These are phyloP conservation scores for Oligia latruncula DNA, from an alignment of 2,888 invertebrate species.

Conservation along the genomic window DNA sequence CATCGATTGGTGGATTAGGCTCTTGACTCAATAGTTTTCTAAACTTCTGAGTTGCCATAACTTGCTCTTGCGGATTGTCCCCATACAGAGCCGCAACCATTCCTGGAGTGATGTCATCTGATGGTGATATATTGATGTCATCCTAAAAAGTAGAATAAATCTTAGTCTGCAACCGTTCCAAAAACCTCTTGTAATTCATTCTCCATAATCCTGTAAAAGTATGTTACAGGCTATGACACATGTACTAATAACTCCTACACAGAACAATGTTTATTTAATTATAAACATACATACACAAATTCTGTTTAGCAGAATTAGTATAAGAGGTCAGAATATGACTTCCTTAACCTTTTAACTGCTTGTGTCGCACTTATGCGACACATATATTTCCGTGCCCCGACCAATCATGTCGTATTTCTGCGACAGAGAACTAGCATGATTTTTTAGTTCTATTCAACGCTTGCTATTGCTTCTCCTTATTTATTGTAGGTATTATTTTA, in stretches of 20 bases:
- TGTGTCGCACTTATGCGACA: too few species aligned
- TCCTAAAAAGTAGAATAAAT: constrained; percentile 79
- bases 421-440: too few species aligned
- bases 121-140: constrained; percentile 81
- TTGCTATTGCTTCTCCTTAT: too few species aligned
- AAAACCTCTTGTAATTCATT: not conserved
- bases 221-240: not conserved
- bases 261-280: not conserved
- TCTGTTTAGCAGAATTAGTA: not conserved
- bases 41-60: constrained; percentile 97
- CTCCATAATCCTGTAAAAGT: not conserved
- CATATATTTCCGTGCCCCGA: too few species aligned
- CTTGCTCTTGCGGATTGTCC: constrained; percentile 93
- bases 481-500: too few species aligned
- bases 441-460: too few species aligned
- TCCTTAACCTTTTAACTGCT: not conserved
- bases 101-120: constrained; percentile 92
- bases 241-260: not conserved
- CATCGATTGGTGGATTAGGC: constrained; percentile 99
- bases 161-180: not conserved
- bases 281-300: not conserved
- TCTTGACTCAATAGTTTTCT: constrained; percentile 97
- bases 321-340: not conserved
- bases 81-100: constrained; percentile 97
- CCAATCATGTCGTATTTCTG: too few species aligned